Percentiles rank a stretch among this genome's conserved stretches.
phyloP scores from a whole-genome alignment of 2,797 vertebrate genomes.

The Cryptoblepharus egeriae region DNA sequence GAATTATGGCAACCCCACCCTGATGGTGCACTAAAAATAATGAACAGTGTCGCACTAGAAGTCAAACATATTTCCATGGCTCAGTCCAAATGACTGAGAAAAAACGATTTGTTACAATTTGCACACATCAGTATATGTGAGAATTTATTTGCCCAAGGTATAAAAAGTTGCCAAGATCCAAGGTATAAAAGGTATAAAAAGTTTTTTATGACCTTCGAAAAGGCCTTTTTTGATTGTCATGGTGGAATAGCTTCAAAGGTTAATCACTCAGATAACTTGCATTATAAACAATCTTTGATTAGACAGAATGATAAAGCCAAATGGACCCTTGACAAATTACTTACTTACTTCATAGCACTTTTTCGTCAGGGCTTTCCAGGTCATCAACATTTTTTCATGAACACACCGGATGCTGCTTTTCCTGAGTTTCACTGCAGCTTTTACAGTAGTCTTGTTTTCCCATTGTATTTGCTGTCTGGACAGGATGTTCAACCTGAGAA shows the following conservation, averaged over 20 bases:
- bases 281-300: slow-evolving; percentile 62
- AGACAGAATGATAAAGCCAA: slow-evolving; percentile 57
- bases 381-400: slow-evolving; percentile 60
- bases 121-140: fast-evolving
- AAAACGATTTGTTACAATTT: slow-evolving; percentile 55
- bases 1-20: too few relatives aligned
- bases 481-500: slow-evolving; percentile 70
- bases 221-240: slow-evolving; percentile 36
- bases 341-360: slow-evolving; percentile 16
- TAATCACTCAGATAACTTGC: slow-evolving; percentile 50
- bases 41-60: too few relatives aligned
- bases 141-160: slow-evolving; percentile 42
- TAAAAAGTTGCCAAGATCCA: slow-evolving; percentile 37
- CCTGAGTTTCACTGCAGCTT: slow-evolving; percentile 57
- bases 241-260: slow-evolving; percentile 52
- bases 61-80: too few relatives aligned
- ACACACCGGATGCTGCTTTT: slow-evolving; percentile 46
- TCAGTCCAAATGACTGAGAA: too few relatives aligned
- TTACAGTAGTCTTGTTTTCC: slow-evolving; percentile 56
- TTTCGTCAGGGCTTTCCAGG: slow-evolving; percentile 49
- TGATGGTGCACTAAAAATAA: too few relatives aligned
- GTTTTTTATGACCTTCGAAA: slow-evolving; percentile 63
- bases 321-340: slow-evolving; percentile 14
- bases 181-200: too few relatives aligned
- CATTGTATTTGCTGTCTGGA: slow-evolving; percentile 69